Percentiles rank a stretch among this genome's conserved stretches.
These are phyloP conservation scores for Aporophyla lueneburgensis DNA, from an alignment of 2,888 invertebrate genomes.

Conservation along the genomic window DNA sequence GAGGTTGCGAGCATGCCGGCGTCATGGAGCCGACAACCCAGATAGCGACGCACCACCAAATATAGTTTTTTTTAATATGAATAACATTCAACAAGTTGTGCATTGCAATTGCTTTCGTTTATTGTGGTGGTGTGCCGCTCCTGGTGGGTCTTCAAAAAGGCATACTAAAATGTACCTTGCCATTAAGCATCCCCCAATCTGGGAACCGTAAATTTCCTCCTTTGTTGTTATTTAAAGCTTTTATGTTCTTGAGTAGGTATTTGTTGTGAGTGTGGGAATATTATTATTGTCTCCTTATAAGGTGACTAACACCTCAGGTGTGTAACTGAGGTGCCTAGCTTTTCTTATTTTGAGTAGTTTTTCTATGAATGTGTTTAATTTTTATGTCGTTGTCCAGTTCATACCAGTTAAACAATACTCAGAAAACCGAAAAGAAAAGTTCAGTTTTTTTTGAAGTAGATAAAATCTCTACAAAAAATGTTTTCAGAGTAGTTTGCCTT, in stretches of 20 bases:
- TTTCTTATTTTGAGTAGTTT: slow-evolving; percentile 79
- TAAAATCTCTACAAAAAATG: slow-evolving; percentile 5
- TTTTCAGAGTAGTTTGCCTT: not conserved
- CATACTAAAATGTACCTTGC: slow-evolving; percentile 80
- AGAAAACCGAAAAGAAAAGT: slow-evolving; percentile 42
- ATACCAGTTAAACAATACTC: slow-evolving; percentile 77
- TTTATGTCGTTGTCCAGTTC: slow-evolving; percentile 77
- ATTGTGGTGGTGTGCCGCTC: slow-evolving; percentile 76
- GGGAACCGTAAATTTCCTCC: slow-evolving; percentile 79
- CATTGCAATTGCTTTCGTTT: slow-evolving; percentile 46
- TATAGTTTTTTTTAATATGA: slow-evolving; percentile 14
- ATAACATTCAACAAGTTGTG: slow-evolving; percentile 11
- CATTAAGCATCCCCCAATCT: slow-evolving; percentile 79
- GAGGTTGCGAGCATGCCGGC: slow-evolving; percentile 89
- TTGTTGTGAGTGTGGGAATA: slow-evolving; percentile 83
- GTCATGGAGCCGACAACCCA: slow-evolving; percentile 73
- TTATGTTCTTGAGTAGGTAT: slow-evolving; percentile 83
- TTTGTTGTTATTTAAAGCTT: slow-evolving; percentile 83
- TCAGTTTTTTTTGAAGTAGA: slow-evolving; percentile 34
- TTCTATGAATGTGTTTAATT: slow-evolving; percentile 80
- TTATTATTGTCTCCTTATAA: slow-evolving; percentile 76
- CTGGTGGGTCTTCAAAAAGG: slow-evolving; percentile 79
- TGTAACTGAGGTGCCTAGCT: slow-evolving; percentile 71
- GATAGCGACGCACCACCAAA: slow-evolving; percentile 73
- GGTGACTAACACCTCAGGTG: slow-evolving; percentile 72